These are phyloP conservation scores for Dasyurus viverrinus DNA, from an alignment of 2,113 vertebrate genomes.

Conservation along the genomic window DNA sequence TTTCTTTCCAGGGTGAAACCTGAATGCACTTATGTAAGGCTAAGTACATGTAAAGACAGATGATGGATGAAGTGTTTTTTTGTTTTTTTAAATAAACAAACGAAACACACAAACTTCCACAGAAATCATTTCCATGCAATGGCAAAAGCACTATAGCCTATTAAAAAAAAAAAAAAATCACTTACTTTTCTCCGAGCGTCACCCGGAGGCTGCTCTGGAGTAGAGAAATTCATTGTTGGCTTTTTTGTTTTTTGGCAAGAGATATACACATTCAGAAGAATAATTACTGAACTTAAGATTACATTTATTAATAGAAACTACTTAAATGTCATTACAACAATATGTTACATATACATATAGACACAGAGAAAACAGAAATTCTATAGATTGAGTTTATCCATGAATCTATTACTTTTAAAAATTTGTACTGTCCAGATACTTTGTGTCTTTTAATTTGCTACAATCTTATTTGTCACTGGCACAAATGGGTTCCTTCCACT, in stretches of 20 bases:
- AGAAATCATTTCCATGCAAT: constrained; percentile 88
- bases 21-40: constrained; percentile 69
- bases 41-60: constrained; percentile 69
- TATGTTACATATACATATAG: constrained; percentile 19
- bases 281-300: constrained; percentile 57
- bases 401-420: not conserved
- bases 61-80: constrained; percentile 49
- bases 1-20: constrained; percentile 85
- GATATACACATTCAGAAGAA: constrained; percentile 72
- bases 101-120: constrained; percentile 66
- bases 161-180: constrained; percentile 79
- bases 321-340: constrained; percentile 51
- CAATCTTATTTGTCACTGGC: constrained; percentile 4
- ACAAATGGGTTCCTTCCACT: not conserved
- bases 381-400: not conserved
- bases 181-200: constrained; percentile 99
- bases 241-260: constrained; percentile 80
- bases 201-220: constrained; percentile 98
- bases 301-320: constrained; percentile 62
- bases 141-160: constrained; percentile 84
- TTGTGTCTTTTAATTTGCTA: not conserved
- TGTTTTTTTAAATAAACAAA: constrained; percentile 18
- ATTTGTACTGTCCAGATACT: not conserved
- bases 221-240: constrained; percentile 91
- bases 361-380: not conserved